Percentiles rank a stretch among this genome's conserved stretches.
Evolutionary conservation across 2,888 invertebrate species (phyloP).

Genomic region (Elmis aenea): DNA sequence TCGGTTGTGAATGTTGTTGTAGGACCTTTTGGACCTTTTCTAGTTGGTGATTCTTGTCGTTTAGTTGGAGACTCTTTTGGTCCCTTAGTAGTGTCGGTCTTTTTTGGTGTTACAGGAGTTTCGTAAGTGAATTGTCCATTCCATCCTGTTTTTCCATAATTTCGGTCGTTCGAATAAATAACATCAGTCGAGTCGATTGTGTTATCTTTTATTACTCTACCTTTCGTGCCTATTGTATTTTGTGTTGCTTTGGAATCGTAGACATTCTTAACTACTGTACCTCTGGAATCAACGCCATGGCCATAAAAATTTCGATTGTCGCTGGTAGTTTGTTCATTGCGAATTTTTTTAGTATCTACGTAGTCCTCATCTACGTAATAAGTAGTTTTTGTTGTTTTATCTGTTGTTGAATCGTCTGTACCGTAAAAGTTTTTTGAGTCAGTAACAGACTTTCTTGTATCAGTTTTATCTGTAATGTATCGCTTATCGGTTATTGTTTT

Average conservation of each 20-base stretch:
- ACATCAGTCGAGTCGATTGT: slow-evolving; percentile 46
- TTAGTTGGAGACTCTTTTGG: slow-evolving; percentile 1
- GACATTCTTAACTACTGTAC: slow-evolving; percentile 36
- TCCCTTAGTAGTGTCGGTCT: too few species aligned
- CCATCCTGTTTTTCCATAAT: slow-evolving; percentile 45
- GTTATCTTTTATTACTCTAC: slow-evolving; percentile 49
- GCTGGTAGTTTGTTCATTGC: slow-evolving; percentile 29
- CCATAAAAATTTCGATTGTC: slow-evolving; percentile 41
- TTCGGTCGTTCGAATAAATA: slow-evolving; percentile 42
- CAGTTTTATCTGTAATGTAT: too few species aligned
- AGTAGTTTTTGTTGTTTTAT: slow-evolving; percentile 5
- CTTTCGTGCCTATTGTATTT: slow-evolving; percentile 42
- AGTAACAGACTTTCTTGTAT: slow-evolving; percentile 2
- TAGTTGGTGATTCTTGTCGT: slow-evolving; percentile 10
- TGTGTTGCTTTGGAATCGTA: slow-evolving; percentile 42
- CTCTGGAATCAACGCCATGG: slow-evolving; percentile 34
- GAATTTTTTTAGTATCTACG: slow-evolving; percentile 32
- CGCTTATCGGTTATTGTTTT: too few species aligned
- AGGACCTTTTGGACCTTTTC: slow-evolving; percentile 8
- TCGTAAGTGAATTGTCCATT: slow-evolving; percentile 43
- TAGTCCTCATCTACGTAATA: slow-evolving; percentile 34
- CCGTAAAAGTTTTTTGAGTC: slow-evolving; percentile 17
- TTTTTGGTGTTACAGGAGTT: slow-evolving; percentile 26
- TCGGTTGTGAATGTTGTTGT: not conserved
- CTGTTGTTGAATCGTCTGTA: slow-evolving; percentile 8